Percentiles rank a stretch among this genome's conserved stretches.
Evolutionary conservation across 2,113 vertebrate genomes (phyloP).

Genomic region (Antechinus flavipes): DNA sequence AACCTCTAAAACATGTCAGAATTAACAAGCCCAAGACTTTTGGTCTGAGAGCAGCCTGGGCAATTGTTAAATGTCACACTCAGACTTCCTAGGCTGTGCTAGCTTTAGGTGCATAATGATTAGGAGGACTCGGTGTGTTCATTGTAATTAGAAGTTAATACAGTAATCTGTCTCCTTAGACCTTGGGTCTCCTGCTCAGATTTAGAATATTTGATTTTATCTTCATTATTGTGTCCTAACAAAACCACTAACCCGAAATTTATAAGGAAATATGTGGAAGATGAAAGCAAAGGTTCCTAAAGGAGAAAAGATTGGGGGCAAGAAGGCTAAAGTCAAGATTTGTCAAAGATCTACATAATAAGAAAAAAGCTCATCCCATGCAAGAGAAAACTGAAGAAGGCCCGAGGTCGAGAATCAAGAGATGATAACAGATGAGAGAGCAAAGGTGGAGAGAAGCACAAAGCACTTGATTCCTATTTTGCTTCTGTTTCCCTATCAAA

Average conservation of each 20-base stretch:
- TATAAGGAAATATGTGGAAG: neutral
- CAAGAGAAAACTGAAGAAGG: too few species aligned
- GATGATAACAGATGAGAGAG: too few species aligned
- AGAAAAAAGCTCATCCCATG: too few species aligned
- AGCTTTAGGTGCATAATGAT: conserved; percentile 21
- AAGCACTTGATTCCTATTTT: too few species aligned
- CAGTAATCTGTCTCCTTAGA: neutral
- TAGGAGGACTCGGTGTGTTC: conserved; percentile 28
- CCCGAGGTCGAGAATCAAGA: too few species aligned
- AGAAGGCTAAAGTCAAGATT: too few species aligned
- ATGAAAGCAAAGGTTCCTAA: too few species aligned
- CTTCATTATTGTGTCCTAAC: neutral
- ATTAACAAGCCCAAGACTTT: conserved; percentile 63
- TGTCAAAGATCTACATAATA: too few species aligned
- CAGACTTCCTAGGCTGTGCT: conserved; percentile 46
- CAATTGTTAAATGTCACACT: conserved; percentile 62
- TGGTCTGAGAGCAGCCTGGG: conserved; percentile 59
- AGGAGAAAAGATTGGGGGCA: too few species aligned
- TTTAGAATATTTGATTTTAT: neutral
- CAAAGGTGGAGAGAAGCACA: too few species aligned
- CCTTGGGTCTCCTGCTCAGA: neutral
- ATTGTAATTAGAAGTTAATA: conserved; percentile 6
- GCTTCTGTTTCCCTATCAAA: too few species aligned
- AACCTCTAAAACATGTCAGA: conserved; percentile 69
- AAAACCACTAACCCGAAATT: neutral